Evolutionary conservation across 2,113 vertebrate species (phyloP).

Genomic region (Pygoscelis antarcticus): DNA sequence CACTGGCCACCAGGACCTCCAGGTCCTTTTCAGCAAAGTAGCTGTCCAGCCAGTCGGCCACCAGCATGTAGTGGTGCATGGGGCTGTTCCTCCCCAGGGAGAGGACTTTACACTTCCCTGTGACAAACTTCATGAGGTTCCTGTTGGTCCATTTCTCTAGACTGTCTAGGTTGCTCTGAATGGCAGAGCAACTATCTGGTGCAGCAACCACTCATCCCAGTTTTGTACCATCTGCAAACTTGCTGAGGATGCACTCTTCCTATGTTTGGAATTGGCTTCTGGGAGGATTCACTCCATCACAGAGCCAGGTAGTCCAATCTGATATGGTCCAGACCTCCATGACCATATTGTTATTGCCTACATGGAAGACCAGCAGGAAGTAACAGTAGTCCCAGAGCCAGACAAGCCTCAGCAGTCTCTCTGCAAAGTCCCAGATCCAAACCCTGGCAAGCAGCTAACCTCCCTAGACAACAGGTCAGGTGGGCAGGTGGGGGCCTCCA

Average conservation of each 20-base stretch:
- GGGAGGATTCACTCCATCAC: not conserved
- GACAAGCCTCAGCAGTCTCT: too few relatives aligned
- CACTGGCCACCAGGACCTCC: not conserved
- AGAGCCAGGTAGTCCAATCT: not conserved
- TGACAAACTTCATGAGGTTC: not conserved
- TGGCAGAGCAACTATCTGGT: not conserved
- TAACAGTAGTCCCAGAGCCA: not conserved
- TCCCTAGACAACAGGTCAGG: not conserved
- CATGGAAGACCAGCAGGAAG: not conserved
- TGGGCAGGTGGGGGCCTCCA: not conserved
- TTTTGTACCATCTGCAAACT: not conserved
- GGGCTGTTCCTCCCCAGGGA: not conserved
- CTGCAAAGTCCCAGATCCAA: not conserved
- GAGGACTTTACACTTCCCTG: not conserved
- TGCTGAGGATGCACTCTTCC: not conserved
- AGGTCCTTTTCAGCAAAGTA: not conserved
- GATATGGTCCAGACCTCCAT: not conserved
- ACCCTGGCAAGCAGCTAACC: not conserved
- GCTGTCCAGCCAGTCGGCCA: not conserved
- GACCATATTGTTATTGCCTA: rapidly evolving
- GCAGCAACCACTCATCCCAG: not conserved
- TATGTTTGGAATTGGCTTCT: not conserved
- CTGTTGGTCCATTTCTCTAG: not conserved
- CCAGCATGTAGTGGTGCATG: not conserved
- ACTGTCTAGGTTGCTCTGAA: not conserved